Evolutionary conservation across 2,888 invertebrate species (phyloP), one percentile per base, ranked within the genome.

Genomic region (Syrista parreyssii): DNA sequence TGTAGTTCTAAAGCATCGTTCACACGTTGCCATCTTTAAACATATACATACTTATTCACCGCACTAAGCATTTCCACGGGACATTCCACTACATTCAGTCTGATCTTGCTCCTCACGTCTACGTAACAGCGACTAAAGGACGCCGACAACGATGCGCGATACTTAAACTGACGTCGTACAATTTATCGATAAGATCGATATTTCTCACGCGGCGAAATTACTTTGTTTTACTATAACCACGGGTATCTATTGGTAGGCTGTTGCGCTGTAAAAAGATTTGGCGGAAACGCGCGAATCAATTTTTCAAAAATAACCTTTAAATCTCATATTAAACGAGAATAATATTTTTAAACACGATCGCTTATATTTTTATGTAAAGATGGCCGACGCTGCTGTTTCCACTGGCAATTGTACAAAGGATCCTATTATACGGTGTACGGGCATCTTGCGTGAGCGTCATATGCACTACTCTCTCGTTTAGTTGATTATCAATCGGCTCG

Each of bases 341-440:
- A 84, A 82, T 86, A 86, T 87, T 85, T 86, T 86, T 86, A 85
- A 84, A 84, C 80, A 86, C 86, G 85, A 86, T 83, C 82, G 75
- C 80, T 81, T 80, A 78, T 77, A 81, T 80, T 84, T 85, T 84
- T 83, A 82, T 83, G 81, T 80, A 81, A 80, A 78, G 55, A 78
- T 68, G 40, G 68, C 55, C 9, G 55, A 55, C 23, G 23, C 55
- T 12, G 40, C 40, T 55, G 55, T 23, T 55, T 55, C 23, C 23
- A 55, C 55, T 9, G 9, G 55, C 23, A 55, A 55, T 23, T 23
- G 23, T 23, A 55, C 55, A 55, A 55, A 55, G 55, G 55, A 55
- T 55, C 23, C 55, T 55, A 55, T 55, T 55, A 55, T 55, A 9
- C 23, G 55, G 55, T 23, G 9, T 23, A 55, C 23, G 55, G 23